phyloP scores from a whole-genome alignment of 2,113 vertebrate species.

The Piprites chloris region DNA sequence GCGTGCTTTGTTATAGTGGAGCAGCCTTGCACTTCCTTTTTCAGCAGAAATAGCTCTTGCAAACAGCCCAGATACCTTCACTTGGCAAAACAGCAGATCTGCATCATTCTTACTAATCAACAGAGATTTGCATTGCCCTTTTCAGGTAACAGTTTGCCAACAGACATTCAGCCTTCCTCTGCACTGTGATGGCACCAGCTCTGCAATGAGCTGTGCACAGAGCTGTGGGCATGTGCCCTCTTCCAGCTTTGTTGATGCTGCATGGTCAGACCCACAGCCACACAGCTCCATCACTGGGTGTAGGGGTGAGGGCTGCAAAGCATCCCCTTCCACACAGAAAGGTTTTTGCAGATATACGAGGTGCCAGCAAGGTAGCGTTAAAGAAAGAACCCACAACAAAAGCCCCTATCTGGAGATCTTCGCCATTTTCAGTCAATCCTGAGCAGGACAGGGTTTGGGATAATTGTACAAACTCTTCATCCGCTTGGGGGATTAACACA shows the following conservation, averaged over 20 bases:
- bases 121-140: not conserved
- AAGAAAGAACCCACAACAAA: not conserved
- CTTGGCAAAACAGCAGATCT: not conserved
- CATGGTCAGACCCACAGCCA: not conserved
- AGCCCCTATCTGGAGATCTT: not conserved
- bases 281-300: accelerated
- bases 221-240: accelerated
- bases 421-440: not conserved
- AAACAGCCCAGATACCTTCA: not conserved
- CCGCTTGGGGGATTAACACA: not conserved
- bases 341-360: accelerated
- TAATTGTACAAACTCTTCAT: not conserved
- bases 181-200: not conserved
- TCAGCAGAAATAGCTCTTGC: not conserved
- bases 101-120: not conserved
- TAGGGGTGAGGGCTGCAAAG: not conserved
- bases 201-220: accelerated
- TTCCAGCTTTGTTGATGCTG: not conserved
- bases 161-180: not conserved
- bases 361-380: not conserved
- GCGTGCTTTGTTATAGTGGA: accelerated
- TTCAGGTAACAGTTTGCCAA: not conserved
- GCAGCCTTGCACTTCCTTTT: not conserved
- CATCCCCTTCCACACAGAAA: not conserved
- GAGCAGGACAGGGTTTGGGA: not conserved